Base-by-base conservation (phyloP, 2,797 vertebrate genomes). In the Hapalemur alaotrensis region DNA sequence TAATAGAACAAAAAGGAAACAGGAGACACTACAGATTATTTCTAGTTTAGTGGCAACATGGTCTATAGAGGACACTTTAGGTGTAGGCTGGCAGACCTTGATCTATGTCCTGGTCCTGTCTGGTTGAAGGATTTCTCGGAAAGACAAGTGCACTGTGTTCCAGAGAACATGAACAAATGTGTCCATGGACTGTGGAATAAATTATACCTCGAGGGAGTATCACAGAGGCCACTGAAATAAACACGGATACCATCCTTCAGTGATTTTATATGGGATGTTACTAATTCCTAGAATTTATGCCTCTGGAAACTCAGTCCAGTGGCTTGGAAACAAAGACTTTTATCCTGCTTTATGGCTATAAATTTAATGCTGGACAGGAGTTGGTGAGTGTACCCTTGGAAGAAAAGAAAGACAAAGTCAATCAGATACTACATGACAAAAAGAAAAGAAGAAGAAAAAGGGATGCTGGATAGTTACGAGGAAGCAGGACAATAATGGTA, bases 251-350 rank as follows among this genome's bases (percentile, higher is more conserved):
- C 65, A 78, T 57, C 82, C 80, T 81, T 93, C 79, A 70, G 69
- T 87, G 67, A 84, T 94, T 97, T 95, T 72, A 81, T 92, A 65
- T 79, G 79, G 52, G 61, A 81, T 84, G 57, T 83, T 76, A 93
- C 92, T 93, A 97, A 97, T 93, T 94, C 85, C 38, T 85, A 92
- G 61, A 82, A 93, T 89, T 91, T 92, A 95, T 96, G 54, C 67
- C 70, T 89, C 76, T 54, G n/a, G 38, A 95, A 95, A 94, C 28
- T n/a, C 14, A 96, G 52, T 22, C 48, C 59, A 93, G 13, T 75
- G 73, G 54, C 70, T 89, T 81, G 17, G 48, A 97, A 95, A 86
- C n/a, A 76, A 88, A 87, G 67, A 72, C 0, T 67, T 95, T 61
- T 67, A 82, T 67, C 30, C 18, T 75, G 7, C 32, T 63, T 75